Evolutionary conservation across 1,140 invertebrate species (phyloP), one percentile per base, ranked within the genome.

Genomic region (Hermatobates lingyangjiaoensis): DNA sequence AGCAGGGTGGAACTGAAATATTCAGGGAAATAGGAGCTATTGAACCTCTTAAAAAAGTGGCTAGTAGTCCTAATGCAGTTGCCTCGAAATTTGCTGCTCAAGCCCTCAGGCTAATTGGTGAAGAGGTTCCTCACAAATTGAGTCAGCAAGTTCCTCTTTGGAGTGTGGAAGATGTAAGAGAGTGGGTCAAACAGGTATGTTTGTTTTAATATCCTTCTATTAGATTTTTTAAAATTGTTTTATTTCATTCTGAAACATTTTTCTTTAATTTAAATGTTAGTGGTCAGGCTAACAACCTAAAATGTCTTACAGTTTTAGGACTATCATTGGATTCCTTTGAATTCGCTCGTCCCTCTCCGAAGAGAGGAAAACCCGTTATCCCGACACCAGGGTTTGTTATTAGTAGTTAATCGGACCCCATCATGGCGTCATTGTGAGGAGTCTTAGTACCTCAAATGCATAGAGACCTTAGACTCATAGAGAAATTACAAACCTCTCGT

Each of bases 141-240:
- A 95, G 91, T 24, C 94, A 97, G 64, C 93, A 98, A 67, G 93
- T 97, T 2, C 95, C 95, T 0, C 70, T 97, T 0, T 99, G 96
- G 96, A 94, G 87, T 0, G 81, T 79, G 2, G 87, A 91, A 63
- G 95, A 99, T 69, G 95, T 99, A 21, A 70, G 80, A 54, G 90
- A 98, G 67, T 99, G 95, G 95, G 88, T 98, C 0, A 92, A 92
- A 62, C 93, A 82, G 67, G 75, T 79, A 54, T 50, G 58, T 44
- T 44, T 27, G 20, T 44, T 40, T 52, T n/a, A n/a, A n/a, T n/a
- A 28, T 44, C 2, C 18, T 23, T 50, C 15, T 54, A 52, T 48
- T 25, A 26, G 15, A 24, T 27, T 26, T 47, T 51, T 42, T 50
- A 7, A 7, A 5, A 48, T 24, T 18, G 45, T 2, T 45, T 42